These are phyloP conservation scores for Pelodytes ibericus DNA, from an alignment of 2,797 vertebrate species.

Conservation along the genomic window DNA sequence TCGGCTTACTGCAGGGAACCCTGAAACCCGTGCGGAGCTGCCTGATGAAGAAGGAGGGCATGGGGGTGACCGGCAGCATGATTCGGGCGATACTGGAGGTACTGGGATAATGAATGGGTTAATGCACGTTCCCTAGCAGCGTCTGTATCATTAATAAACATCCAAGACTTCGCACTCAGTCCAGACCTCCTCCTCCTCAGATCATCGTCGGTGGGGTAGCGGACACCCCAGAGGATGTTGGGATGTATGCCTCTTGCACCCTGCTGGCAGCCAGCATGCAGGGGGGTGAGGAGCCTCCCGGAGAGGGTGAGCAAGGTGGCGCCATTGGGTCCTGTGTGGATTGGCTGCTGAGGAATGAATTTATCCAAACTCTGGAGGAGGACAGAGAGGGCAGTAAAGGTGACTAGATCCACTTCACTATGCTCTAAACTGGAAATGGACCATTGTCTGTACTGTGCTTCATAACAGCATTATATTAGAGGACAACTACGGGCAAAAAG, in stretches of 20 bases:
- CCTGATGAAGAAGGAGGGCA: conserved; percentile 82
- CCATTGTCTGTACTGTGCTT: no score
- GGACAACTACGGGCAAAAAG: no score
- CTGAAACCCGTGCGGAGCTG: conserved; percentile 91
- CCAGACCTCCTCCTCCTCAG: conserved; percentile 64
- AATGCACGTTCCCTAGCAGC: no score
- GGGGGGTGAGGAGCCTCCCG: conserved; percentile 57
- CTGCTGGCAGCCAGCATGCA: conserved; percentile 84
- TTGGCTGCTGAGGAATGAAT: conserved; percentile 94
- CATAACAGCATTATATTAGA: no score
- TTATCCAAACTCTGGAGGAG: conserved; percentile 82
- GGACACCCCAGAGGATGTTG: conserved; percentile 85
- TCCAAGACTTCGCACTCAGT: no score
- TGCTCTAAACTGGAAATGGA: no score
- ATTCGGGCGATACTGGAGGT: conserved; percentile 96
- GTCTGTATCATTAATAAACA: no score
- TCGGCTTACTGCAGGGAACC: conserved; percentile 81
- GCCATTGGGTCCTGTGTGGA: conserved; percentile 86
- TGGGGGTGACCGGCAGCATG: conserved; percentile 89
- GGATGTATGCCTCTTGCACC: conserved; percentile 86
- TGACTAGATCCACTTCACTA: conserved; percentile 47
- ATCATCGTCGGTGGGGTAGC: conserved; percentile 92
- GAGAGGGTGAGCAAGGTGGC: conserved; percentile 66
- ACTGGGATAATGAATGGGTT: conserved; percentile 2
- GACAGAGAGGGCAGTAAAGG: conserved; percentile 67